Evolutionary conservation across 2,888 invertebrate species (phyloP).

Genomic region (Spilosoma lubricipeda): DNA sequence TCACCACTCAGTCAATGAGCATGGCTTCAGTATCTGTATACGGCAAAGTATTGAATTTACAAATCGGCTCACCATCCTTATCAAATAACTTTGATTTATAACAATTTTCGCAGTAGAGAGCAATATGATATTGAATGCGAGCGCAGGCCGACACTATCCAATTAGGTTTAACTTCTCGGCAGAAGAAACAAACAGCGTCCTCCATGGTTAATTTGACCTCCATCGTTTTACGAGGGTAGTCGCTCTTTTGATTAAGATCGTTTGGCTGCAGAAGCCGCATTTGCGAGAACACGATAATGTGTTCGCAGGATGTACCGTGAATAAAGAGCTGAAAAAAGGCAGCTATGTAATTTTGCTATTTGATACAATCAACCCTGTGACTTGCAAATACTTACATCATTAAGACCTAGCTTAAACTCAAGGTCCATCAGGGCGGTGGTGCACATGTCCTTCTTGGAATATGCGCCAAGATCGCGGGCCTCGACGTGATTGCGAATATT

Average conservation of each 20-base stretch:
- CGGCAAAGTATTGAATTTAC: not conserved
- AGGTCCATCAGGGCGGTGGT: not conserved
- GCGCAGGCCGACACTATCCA: not conserved
- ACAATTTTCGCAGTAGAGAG: not conserved
- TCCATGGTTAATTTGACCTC: not conserved
- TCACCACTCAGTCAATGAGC: no score
- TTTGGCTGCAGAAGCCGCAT: not conserved
- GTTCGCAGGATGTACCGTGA: not conserved
- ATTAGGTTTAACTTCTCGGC: not conserved
- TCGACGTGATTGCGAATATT: not conserved
- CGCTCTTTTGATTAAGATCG: not conserved
- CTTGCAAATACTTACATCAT: not conserved
- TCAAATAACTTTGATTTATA: not conserved
- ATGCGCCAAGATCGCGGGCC: not conserved
- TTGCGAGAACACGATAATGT: not conserved
- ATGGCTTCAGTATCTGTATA: not conserved
- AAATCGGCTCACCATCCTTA: not conserved
- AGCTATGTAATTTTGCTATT: not conserved
- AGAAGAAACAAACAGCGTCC: not conserved
- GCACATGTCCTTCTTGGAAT: not conserved
- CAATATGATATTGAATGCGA: not conserved
- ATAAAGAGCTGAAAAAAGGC: constrained; percentile 1
- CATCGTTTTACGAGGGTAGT: not conserved
- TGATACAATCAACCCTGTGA: not conserved
- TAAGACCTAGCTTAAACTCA: not conserved